phyloP scores from a whole-genome alignment of 2,888 invertebrate species.

The Boloria euphrosyne region DNA sequence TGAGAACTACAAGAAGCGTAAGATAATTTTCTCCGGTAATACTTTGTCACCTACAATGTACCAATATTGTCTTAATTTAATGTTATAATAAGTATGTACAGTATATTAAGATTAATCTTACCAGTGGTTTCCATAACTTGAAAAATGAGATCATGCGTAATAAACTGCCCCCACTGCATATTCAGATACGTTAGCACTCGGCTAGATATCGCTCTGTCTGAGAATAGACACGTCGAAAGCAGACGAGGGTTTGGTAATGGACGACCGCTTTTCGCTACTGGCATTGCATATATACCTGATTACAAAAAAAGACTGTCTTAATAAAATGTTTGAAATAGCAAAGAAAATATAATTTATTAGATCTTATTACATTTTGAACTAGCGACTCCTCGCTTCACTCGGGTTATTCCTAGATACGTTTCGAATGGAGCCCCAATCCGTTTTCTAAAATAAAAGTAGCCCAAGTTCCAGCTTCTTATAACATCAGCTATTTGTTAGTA shows the following conservation, averaged over 20 bases:
- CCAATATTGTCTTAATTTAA: not conserved
- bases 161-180: constrained; percentile 88
- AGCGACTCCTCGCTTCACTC: no score
- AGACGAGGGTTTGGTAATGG: constrained; percentile 84
- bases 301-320: constrained; percentile 1
- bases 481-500: no score
- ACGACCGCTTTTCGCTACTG: constrained; percentile 74
- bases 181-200: constrained; percentile 80
- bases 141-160: constrained; percentile 86
- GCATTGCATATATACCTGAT: constrained; percentile 78
- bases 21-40: no score
- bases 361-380: no score
- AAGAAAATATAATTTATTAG: no score
- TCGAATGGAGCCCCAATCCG: no score
- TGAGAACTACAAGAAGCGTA: no score
- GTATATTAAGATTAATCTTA: constrained; percentile 41
- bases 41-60: no score
- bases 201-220: constrained; percentile 76
- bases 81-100: not conserved
- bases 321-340: not conserved
- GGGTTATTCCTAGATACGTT: no score
- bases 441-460: no score
- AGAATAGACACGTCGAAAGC: constrained; percentile 84
- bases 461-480: no score
- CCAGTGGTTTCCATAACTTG: constrained; percentile 84